Base-by-base conservation (phyloP, 2,888 invertebrate genomes). In the Halictus ligatus region DNA sequence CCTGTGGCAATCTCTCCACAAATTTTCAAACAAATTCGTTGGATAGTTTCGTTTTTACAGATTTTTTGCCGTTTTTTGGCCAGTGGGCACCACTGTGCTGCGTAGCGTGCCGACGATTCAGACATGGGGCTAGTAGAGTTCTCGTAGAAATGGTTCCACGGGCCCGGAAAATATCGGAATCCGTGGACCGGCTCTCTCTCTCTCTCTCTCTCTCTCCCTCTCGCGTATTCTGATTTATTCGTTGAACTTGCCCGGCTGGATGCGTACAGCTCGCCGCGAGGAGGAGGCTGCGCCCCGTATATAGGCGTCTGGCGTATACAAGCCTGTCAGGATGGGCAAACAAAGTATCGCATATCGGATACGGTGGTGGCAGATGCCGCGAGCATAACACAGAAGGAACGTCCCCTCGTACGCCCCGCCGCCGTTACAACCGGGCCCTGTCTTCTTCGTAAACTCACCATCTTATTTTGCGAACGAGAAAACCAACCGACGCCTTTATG, bases 321-420 rank as follows among this genome's bases (percentile, higher is more conserved):
- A 73, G 73, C 71, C 80, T 82, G 83, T 88, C 81, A 83, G 86
- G 78, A 72, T 74, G 75, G 88, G 87, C 88, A 85, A 92, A 91
- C 90, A 92, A 92, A 92, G 90, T 90, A 91, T 90, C 90, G 89
- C 82, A 92, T 92, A 92, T 92, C 90, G 89, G 89, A 87, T 91
- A 89, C 88, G 83, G 77, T 81, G 90, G 90, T 90, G 89, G 88
- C 92, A 93, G 93, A 93, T 93, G 93, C 92, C 92, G 88, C 87
- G 89, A 84, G 92, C 91, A 92, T 92, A 92, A 92, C 92, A 88
- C 88, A 84, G 69, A 54, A 60, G 15, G 75, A 79, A 85, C 40
- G 69, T 7, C 69, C 10, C 69, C 40, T 21, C 21, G 10, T 8
- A 69, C 40, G 43, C 78, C 40, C 13, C 35, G 2, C 15, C 77